Evolutionary conservation across 2,113 vertebrate species (phyloP), one percentile per base, ranked within the genome.

Genomic region (Lynx canadensis): DNA sequence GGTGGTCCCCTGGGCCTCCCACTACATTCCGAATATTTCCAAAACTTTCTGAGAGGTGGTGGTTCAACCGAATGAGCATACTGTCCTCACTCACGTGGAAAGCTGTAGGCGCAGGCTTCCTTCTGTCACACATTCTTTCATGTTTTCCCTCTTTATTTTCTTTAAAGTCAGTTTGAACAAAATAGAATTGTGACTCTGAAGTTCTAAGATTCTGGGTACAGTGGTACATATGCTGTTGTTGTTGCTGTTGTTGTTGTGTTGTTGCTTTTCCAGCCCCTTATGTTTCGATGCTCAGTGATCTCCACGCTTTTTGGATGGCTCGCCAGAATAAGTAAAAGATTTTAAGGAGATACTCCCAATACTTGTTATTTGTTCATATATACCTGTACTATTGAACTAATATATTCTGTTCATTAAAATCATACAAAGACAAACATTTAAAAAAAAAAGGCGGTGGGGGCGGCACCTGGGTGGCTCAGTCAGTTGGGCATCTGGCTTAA

Each of bases 1-100:
- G 95, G 92, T 96, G 94, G 96, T 96, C 96, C 41, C 85, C 66
- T n/a, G 81, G 68, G 78, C 81, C 78, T 97, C 86, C 91, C 65
- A 68, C 57, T 45, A 78, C 69, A 89, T 97, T 94, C 94, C 84
- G 91, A 78, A 55, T 91, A 96, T 94, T 97, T 97, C 87, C 89
- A 81, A 90, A n/a, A 81, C 60, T 74, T 74, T 65, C 90, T 85
- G 80, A 84, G 74, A 73, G n/a, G 86, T 68, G 23, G 76, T 0
- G 5, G 1, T 66, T 73, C 76, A 79, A 63, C 65, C 41, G 65
- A 69, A 83, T 2, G n/a, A 76, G 66, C 55, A 3, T n/a, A 38
- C 2, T n/a, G 7, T 74, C 45, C 48, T 52, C 36, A 65, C 63
- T 76, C 4, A 0, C 8, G 19, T 2, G 71, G 29, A 45, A 66